These are phyloP conservation scores for Alentia gelatinosa DNA, from an alignment of 2,888 invertebrate species.

Conservation along the genomic window DNA sequence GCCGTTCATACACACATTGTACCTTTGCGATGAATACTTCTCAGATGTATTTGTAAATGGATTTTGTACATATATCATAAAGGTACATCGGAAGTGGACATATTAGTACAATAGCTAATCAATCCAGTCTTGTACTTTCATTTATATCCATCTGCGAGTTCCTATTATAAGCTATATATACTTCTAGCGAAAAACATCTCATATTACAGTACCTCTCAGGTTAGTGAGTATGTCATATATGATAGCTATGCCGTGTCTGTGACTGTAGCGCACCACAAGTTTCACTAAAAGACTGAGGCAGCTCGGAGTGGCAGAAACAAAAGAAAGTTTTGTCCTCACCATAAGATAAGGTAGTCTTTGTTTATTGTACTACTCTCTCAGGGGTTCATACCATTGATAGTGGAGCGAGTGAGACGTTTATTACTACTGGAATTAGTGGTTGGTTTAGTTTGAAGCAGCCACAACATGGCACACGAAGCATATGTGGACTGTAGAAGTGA, in stretches of 20 bases:
- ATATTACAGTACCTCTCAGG: no score
- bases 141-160: no score
- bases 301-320: not conserved
- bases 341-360: not conserved
- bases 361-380: not conserved
- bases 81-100: no score
- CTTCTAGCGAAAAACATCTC: no score
- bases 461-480: not conserved
- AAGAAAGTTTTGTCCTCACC: not conserved
- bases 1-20: no score
- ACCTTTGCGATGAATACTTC: no score
- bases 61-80: no score
- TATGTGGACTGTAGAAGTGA: not conserved
- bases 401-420: not conserved
- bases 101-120: no score
- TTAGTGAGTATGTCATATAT: not conserved
- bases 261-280: not conserved
- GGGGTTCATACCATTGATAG: not conserved
- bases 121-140: no score
- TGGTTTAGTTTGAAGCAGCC: not conserved
- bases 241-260: not conserved
- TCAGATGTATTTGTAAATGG: no score
- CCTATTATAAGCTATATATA: no score
- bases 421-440: not conserved
- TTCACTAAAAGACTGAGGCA: not conserved